Percentiles rank a stretch among this genome's conserved stretches.
These are phyloP conservation scores for Sinocyclocheilus rhinocerous DNA, from an alignment of 2,113 vertebrate genomes.

Conservation along the genomic window DNA sequence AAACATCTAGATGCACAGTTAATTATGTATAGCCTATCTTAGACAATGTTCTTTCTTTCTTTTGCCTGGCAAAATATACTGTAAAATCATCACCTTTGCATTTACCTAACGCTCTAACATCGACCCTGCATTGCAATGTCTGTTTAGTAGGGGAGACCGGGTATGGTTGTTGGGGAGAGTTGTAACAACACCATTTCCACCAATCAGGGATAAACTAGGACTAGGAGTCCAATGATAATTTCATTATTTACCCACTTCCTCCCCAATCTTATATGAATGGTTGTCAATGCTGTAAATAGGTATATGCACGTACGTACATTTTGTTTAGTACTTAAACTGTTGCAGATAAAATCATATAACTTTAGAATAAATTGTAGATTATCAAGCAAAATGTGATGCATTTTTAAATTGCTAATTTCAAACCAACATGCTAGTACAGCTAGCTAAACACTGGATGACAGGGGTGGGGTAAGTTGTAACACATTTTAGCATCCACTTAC, in stretches of 20 bases:
- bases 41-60: too few species aligned
- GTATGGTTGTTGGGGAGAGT: background rate
- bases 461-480: background rate
- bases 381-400: background rate
- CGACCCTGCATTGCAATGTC: too few species aligned
- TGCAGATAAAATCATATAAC: background rate
- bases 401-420: conserved; percentile 13
- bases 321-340: background rate
- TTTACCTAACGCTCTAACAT: background rate
- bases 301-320: too few species aligned
- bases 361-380: background rate
- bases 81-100: too few species aligned
- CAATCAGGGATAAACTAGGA: background rate
- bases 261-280: too few species aligned
- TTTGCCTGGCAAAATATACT: too few species aligned
- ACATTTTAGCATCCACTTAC: too few species aligned
- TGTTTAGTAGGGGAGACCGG: too few species aligned
- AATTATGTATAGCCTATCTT: background rate
- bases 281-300: too few species aligned
- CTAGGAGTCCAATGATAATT: background rate
- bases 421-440: background rate
- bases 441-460: conserved; percentile 12
- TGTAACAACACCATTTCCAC: background rate
- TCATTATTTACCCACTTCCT: background rate
- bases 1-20: background rate